These are phyloP conservation scores for Pachydiplax longipennis DNA, from an alignment of 2,888 invertebrate species.

Conservation along the genomic window DNA sequence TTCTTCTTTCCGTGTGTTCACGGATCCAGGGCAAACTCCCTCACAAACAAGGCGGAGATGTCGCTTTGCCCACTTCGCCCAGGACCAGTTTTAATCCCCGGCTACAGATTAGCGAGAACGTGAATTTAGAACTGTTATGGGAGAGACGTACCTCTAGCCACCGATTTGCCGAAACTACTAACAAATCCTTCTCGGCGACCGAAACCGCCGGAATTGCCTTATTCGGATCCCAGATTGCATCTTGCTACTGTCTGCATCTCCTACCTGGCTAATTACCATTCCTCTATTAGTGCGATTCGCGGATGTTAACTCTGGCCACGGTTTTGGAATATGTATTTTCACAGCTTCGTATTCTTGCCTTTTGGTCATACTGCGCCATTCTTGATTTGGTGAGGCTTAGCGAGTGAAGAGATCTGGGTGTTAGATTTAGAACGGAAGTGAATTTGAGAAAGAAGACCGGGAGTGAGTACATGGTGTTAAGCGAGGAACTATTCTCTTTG, in stretches of 20 bases:
- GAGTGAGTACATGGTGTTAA: too few species aligned
- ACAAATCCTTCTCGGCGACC: conserved; percentile 28
- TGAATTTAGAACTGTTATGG: conserved; percentile 34
- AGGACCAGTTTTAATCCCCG: conserved; percentile 14
- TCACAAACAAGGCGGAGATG: not conserved
- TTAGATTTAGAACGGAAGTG: too few species aligned
- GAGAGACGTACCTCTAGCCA: not conserved
- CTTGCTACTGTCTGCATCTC: not conserved
- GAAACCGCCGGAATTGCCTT: conserved; percentile 20
- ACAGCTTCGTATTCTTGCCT: too few species aligned
- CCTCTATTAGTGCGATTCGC: not conserved
- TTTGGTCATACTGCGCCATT: too few species aligned
- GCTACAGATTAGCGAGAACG: conserved; percentile 20
- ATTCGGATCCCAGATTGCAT: not conserved
- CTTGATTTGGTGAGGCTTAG: too few species aligned
- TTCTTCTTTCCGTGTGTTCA: not conserved
- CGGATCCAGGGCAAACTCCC: not conserved
- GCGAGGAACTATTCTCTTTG: too few species aligned
- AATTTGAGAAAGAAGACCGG: too few species aligned
- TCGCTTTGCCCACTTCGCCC: conserved; percentile 12
- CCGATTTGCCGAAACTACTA: conserved; percentile 31
- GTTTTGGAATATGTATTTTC: not conserved
- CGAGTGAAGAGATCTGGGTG: too few species aligned
- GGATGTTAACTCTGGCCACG: not conserved
- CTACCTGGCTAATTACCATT: not conserved